These are phyloP conservation scores for Mystacides longicornis DNA, from an alignment of 2,888 invertebrate genomes.

Conservation along the genomic window DNA sequence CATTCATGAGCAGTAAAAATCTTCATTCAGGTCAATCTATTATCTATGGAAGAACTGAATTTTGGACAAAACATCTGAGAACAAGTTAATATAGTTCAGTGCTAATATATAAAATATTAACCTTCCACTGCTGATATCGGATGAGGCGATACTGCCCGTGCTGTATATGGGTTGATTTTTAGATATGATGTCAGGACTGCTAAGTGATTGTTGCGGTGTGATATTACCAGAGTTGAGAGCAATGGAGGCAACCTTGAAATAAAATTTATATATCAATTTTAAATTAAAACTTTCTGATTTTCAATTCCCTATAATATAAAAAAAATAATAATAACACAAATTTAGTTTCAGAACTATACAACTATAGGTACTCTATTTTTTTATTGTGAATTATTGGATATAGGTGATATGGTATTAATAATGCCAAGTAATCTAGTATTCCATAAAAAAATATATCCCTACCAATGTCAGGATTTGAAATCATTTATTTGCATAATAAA, in stretches of 20 bases:
- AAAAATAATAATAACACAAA: neutral
- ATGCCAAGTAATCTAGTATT: neutral
- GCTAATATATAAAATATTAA: no score
- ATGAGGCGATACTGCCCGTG: constrained; percentile 38
- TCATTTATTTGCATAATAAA: no score
- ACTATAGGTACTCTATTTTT: neutral
- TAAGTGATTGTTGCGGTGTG: constrained; percentile 30
- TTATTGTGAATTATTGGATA: neutral
- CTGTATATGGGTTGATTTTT: constrained; percentile 35
- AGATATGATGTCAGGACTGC: constrained; percentile 27
- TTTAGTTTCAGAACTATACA: neutral
- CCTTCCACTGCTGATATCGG: constrained; percentile 46
- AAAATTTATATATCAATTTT: no score
- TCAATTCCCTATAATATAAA: no score
- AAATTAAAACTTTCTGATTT: no score
- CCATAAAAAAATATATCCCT: neutral
- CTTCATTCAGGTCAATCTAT: no score
- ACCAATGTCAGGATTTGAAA: no score
- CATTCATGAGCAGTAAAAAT: no score
- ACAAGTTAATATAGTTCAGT: no score
- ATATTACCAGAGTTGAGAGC: constrained; percentile 12
- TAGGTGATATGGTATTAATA: neutral
- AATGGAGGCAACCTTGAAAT: constrained; percentile 22
- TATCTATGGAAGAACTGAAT: no score
- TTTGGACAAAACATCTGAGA: no score